These are phyloP conservation scores for Lepilemur septentrionalis DNA, from an alignment of 2,797 vertebrate genomes.

Conservation along the genomic window DNA sequence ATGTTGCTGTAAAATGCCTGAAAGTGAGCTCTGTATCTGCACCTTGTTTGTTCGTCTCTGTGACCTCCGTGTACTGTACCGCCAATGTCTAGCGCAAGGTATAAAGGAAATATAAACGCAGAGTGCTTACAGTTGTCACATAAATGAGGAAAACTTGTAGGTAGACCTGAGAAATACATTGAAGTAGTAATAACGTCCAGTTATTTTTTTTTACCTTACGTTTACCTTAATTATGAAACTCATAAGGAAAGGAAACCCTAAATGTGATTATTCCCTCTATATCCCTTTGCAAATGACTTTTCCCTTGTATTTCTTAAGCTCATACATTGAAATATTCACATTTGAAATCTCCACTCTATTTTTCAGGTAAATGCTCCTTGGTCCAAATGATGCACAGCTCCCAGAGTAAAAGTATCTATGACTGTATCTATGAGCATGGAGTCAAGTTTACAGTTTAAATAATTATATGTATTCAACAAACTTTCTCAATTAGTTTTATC, in stretches of 20 bases:
- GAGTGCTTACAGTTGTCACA: neutral
- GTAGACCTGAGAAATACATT: neutral
- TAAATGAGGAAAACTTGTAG: neutral
- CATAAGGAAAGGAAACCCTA: neutral
- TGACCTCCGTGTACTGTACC: neutral
- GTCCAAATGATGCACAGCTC: neutral
- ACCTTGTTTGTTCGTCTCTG: neutral
- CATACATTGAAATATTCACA: neutral
- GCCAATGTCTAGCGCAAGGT: neutral
- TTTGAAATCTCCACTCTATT: neutral
- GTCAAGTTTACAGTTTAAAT: constrained; percentile 15
- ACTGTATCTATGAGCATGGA: neutral
- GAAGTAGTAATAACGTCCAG: neutral
- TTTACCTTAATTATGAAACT: neutral
- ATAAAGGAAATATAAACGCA: neutral
- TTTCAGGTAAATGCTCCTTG: neutral
- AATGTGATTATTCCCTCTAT: neutral
- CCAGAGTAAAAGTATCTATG: neutral
- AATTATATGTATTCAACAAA: neutral
- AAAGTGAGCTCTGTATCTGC: neutral
- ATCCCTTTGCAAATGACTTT: neutral
- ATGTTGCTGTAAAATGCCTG: neutral
- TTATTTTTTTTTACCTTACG: neutral
- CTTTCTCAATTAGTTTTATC: neutral
- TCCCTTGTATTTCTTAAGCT: neutral